Base-by-base conservation (phyloP, 1,140 invertebrate genomes). In the Trichonephila inaurata region DNA sequence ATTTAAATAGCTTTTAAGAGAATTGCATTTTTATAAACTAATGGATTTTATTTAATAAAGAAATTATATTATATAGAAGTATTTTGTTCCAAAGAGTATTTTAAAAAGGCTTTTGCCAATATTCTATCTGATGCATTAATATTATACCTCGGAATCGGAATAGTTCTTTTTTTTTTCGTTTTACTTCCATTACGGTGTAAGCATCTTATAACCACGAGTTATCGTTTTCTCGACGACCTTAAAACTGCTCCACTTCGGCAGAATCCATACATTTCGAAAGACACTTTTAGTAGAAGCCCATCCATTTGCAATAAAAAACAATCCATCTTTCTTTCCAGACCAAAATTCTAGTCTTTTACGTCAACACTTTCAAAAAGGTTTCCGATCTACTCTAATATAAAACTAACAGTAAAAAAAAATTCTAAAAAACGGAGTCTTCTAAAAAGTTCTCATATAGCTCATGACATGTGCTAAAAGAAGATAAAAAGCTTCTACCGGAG, bases 401-500 rank as follows among this genome's bases (percentile, higher is more conserved):
- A 77, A 51, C 7, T 51, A 10, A n/a, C 5, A 44, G 64, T 4
- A 7, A 66, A 66, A 44, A 60, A 66, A 44, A 40, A 62, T 66
- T 66, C 61, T 64, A 33, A 40, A 66, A 88, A 58, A 85, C 0
- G 66, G 12, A 69, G 64, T 89, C 44, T 28, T 16, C n/a, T 18
- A 24, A 89, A 91, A 91, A 91, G n/a, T 91, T 91, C 58, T 81
- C 77, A 91, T 91, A 91, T 61, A 69, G 28, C 60, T 58, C 61
- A 64, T 85, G 90, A 83, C 90, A 85, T 66, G 90, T 92, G 90
- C 81, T 64, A 92, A 85, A 92, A 19, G 60, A 66, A 92, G 90
- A 92, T 92, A 92, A 92, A 88, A 92, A 83, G 51, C 60, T 64
- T 66, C 77, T 14, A n/a, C 44, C n/a, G 21, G 33, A 66, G 90